phyloP scores from a whole-genome alignment of 2,113 vertebrate species.

The Semicossyphus pulcher region DNA sequence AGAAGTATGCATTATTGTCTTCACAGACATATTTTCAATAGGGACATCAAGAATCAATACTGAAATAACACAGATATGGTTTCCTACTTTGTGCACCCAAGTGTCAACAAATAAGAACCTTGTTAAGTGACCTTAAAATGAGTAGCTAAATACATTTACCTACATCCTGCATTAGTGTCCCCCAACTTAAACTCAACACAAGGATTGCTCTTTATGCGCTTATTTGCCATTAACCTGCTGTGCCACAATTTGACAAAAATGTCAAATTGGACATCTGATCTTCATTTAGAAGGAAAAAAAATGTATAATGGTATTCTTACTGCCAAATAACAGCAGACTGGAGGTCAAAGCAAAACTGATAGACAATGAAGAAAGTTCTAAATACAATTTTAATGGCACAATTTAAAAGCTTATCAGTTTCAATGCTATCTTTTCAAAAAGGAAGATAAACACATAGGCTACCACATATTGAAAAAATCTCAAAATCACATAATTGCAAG shows the following conservation, averaged over 20 bases:
- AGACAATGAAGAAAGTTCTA: conserved; percentile 18
- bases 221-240: no score
- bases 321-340: not conserved
- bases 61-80: not conserved
- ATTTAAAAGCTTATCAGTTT: conserved; percentile 25
- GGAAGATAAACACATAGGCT: not conserved
- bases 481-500: conserved; percentile 4
- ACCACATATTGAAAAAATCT: conserved; percentile 18
- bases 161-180: no score
- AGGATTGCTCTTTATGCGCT: no score
- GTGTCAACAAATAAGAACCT: no score
- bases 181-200: no score
- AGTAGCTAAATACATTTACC: no score
- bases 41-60: not conserved
- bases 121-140: no score
- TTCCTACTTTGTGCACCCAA: not conserved
- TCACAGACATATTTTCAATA: not conserved
- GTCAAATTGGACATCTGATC: no score
- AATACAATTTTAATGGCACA: conserved; percentile 65
- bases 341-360: conserved; percentile 29
- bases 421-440: conserved; percentile 33
- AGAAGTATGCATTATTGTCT: no score
- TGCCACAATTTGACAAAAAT: not conserved
- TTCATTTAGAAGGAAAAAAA: not conserved
- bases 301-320: not conserved